Conservation (phyloP, 2,113 vertebrate genomes). For the Meriones unguiculatus region DNA sequence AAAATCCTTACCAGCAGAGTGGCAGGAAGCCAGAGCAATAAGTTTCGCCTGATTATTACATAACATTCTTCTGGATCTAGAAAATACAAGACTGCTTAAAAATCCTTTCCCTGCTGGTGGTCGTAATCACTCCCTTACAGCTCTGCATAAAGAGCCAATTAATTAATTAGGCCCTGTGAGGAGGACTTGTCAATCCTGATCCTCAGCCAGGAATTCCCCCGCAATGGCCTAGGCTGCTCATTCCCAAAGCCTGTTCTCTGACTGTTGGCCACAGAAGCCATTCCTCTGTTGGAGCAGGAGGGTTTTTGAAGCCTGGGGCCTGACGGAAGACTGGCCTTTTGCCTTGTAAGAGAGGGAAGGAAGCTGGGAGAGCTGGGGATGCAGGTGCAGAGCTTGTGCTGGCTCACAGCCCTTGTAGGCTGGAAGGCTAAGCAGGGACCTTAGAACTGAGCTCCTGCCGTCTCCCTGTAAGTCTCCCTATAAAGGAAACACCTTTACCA, state of each 20-base stretch:
- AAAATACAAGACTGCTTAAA: slow-evolving; percentile 49
- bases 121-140: slow-evolving; percentile 37
- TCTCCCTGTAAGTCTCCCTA: background rate
- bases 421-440: background rate
- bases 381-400: background rate
- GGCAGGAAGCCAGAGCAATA: slow-evolving; percentile 1
- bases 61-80: slow-evolving; percentile 13
- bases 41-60: slow-evolving; percentile 19
- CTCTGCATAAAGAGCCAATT: slow-evolving; percentile 50
- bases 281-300: background rate
- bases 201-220: slow-evolving; percentile 41
- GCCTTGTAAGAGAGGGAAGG: background rate
- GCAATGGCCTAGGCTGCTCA: background rate
- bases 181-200: slow-evolving; percentile 37
- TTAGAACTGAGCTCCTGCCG: background rate
- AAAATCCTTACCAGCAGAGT: background rate
- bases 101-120: background rate
- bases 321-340: background rate
- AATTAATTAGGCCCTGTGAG: slow-evolving; percentile 30
- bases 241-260: background rate
- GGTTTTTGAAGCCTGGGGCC: background rate
- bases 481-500: background rate
- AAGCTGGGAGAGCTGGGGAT: background rate
- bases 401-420: background rate
- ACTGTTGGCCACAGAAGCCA: background rate